Evolutionary conservation across 2,797 vertebrate genomes (phyloP).

Genomic region (Etheostoma perlongum): DNA sequence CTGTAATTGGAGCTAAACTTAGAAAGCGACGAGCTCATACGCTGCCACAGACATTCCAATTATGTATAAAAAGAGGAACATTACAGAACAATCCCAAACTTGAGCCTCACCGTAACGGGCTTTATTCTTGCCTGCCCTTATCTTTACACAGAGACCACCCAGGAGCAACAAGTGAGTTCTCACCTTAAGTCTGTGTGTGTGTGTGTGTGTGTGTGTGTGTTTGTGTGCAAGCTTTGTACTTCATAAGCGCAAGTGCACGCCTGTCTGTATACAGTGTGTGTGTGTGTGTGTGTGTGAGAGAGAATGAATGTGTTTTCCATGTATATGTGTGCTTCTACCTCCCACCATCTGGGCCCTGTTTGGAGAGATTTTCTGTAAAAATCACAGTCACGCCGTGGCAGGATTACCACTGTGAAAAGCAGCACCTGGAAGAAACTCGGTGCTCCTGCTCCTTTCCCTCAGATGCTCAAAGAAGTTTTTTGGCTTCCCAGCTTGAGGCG

Average conservation of each 20-base stretch:
- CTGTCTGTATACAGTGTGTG: conserved; percentile 35
- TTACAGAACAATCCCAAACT: conserved; percentile 63
- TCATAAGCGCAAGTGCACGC: conserved; percentile 45
- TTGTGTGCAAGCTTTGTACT: conserved; percentile 41
- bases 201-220: conserved; percentile 31
- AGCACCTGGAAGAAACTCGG: conserved; percentile 80
- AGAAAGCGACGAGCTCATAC: conserved; percentile 44
- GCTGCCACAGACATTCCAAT: conserved; percentile 63
- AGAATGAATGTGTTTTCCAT: conserved; percentile 53
- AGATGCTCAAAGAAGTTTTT: conserved; percentile 78
- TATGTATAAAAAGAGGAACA: conserved; percentile 56
- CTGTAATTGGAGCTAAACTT: conserved; percentile 69
- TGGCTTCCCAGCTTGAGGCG: conserved; percentile 79
- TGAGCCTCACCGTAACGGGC: conserved; percentile 53
- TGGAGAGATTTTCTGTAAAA: conserved; percentile 81
- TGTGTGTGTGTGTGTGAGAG: conserved; percentile 33
- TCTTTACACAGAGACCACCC: conserved; percentile 81
- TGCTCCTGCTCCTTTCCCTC: conserved; percentile 71
- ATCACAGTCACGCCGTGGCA: conserved; percentile 78
- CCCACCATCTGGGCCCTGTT: conserved; percentile 81
- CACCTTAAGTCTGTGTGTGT: conserved; percentile 71
- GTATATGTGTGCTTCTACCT: conserved; percentile 61
- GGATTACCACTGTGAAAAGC: conserved; percentile 81
- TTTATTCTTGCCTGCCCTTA: conserved; percentile 68
- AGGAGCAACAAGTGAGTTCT: conserved; percentile 76